Evolutionary conservation across 2,113 vertebrate genomes (phyloP).

Genomic region (Planiliza haematocheilus): DNA sequence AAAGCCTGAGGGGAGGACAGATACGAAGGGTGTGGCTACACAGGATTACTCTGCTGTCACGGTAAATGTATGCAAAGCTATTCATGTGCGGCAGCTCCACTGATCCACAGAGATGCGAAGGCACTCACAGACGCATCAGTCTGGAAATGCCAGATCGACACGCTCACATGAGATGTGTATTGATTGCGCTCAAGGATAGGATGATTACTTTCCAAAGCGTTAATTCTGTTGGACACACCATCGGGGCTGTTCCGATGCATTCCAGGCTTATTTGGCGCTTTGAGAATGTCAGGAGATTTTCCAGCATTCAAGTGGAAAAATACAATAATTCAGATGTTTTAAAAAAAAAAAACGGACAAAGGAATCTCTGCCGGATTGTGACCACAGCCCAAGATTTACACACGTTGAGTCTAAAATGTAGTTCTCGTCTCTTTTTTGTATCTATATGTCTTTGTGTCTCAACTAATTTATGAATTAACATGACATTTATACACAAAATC

Average conservation of each 20-base stretch:
- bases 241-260: neutral
- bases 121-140: slow-evolving; percentile 36
- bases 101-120: slow-evolving; percentile 46
- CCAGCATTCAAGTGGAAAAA: slow-evolving; percentile 12
- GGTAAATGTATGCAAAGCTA: slow-evolving; percentile 72
- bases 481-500: neutral
- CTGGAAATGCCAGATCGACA: slow-evolving; percentile 57
- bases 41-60: slow-evolving; percentile 22
- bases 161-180: slow-evolving; percentile 50
- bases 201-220: slow-evolving; percentile 57
- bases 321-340: slow-evolving; percentile 1
- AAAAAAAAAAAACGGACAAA: slow-evolving; percentile 1
- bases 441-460: neutral
- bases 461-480: neutral
- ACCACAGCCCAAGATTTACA: too few species aligned
- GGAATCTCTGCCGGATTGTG: neutral
- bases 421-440: too few species aligned
- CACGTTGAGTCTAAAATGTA: too few species aligned
- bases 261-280: slow-evolving; percentile 3
- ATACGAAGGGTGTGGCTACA: slow-evolving; percentile 10
- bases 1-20: neutral
- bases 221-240: slow-evolving; percentile 43
- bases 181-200: slow-evolving; percentile 43
- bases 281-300: slow-evolving; percentile 20
- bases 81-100: slow-evolving; percentile 54